Percentiles rank a stretch among this genome's conserved stretches.
These are phyloP conservation scores for Siphlonurus alternatus DNA, from an alignment of 2,888 invertebrate genomes.

Conservation along the genomic window DNA sequence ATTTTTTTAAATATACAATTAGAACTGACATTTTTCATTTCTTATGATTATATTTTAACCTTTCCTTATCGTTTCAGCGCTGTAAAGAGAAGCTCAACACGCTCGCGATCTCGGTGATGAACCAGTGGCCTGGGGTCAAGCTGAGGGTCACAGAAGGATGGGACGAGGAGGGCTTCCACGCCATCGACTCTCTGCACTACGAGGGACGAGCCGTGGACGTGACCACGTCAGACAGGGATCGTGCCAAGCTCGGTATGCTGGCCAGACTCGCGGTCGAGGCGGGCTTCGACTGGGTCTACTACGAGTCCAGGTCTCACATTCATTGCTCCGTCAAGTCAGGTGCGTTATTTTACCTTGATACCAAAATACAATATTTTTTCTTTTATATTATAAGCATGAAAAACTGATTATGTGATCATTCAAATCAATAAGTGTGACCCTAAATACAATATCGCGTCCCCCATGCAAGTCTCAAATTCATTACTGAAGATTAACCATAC, in stretches of 20 bases:
- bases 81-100: conserved; percentile 92
- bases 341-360: too few species aligned
- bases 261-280: conserved; percentile 91
- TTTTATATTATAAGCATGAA: too few species aligned
- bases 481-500: too few species aligned
- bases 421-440: too few species aligned
- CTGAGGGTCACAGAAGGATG: conserved; percentile 89
- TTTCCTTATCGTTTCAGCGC: too few species aligned
- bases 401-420: too few species aligned
- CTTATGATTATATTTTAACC: too few species aligned
- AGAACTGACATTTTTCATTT: too few species aligned
- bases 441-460: too few species aligned
- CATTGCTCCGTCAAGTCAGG: conserved; percentile 97
- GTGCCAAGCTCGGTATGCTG: conserved; percentile 88
- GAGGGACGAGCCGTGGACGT: conserved; percentile 94
- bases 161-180: conserved; percentile 69
- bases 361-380: too few species aligned
- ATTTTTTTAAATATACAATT: too few species aligned
- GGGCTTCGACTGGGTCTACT: conserved; percentile 98
- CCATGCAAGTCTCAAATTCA: too few species aligned
- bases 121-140: conserved; percentile 92
- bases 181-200: conserved; percentile 80
- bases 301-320: conserved; percentile 85
- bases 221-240: conserved; percentile 84
- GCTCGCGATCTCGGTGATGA: conserved; percentile 90